A percentile compares a stretch with the other conserved stretches of the same genome.
phyloP scores from a whole-genome alignment of 2,797 vertebrate genomes.

The Anisognathus igniventris region DNA sequence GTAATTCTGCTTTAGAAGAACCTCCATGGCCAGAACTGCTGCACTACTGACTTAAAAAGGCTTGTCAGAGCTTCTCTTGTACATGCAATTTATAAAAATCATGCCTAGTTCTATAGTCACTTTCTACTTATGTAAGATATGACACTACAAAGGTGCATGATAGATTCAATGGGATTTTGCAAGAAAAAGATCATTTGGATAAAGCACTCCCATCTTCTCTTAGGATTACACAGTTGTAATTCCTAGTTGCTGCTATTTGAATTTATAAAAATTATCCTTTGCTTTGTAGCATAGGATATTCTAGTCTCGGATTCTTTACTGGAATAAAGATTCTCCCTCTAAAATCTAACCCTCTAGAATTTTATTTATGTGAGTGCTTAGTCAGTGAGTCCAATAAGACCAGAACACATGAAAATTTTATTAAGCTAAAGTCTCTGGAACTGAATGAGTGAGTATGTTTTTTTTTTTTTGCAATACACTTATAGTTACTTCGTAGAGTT shows the following conservation, averaged over 20 bases:
- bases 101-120: neutral
- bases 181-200: neutral
- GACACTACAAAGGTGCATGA: neutral
- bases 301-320: neutral
- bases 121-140: neutral
- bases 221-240: neutral
- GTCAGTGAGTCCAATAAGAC: neutral
- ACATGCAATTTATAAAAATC: neutral
- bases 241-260: neutral
- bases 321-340: neutral
- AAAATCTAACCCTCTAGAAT: neutral
- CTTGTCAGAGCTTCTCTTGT: neutral
- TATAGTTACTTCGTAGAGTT: neutral
- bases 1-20: neutral
- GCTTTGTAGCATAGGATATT: neutral
- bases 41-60: neutral
- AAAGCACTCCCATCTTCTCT: neutral
- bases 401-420: neutral
- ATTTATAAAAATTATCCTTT: neutral
- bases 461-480: neutral
- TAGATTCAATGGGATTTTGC: neutral
- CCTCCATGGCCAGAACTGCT: neutral
- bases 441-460: neutral
- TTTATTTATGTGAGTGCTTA: neutral
- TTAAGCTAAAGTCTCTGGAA: neutral